phyloP scores from a whole-genome alignment of 2,797 vertebrate genomes.

The Somateria mollissima region DNA sequence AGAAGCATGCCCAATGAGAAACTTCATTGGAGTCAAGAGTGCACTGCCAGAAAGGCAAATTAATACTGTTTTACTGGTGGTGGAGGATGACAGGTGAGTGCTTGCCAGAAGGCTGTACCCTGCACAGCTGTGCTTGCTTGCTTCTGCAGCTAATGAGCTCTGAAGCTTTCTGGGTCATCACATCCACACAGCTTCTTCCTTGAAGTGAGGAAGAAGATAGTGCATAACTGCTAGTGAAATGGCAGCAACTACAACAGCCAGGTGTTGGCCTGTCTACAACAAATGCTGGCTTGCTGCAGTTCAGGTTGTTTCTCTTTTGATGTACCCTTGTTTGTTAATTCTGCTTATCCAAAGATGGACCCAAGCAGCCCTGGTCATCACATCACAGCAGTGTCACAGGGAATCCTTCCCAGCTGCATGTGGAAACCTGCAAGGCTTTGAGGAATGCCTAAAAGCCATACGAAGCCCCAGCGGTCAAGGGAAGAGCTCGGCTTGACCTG shows the following conservation, averaged over 20 bases:
- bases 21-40: neutral
- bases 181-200: neutral
- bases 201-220: neutral
- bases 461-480: neutral
- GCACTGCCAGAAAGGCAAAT: neutral
- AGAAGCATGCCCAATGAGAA: neutral
- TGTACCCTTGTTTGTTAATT: neutral
- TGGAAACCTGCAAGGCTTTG: neutral
- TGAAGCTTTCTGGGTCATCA: neutral
- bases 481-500: neutral
- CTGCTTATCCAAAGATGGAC: neutral
- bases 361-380: neutral
- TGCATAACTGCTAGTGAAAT: neutral
- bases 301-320: neutral
- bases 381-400: neutral
- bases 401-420: neutral
- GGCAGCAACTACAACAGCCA: neutral
- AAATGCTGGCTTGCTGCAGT: neutral
- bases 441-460: neutral
- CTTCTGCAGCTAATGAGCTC: neutral
- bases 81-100: neutral
- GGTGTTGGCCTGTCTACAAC: neutral
- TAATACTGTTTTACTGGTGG: neutral
- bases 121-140: rapidly evolving
- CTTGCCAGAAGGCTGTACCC: neutral